These are phyloP conservation scores for Diadophis punctatus DNA, from an alignment of 2,113 vertebrate species.

Conservation along the genomic window DNA sequence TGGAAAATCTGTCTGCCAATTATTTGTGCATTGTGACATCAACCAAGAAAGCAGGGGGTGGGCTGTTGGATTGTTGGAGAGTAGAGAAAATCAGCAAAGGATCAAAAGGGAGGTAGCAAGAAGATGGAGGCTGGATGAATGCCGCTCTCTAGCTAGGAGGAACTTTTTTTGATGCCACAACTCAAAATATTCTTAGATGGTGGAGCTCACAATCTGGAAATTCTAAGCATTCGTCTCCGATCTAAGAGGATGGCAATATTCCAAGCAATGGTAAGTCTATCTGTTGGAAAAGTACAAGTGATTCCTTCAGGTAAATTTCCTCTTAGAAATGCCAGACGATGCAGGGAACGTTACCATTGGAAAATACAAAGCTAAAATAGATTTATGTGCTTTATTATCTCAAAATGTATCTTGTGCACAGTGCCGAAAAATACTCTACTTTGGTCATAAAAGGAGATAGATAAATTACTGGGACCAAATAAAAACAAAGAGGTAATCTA, in stretches of 20 bases:
- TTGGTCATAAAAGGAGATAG: background rate
- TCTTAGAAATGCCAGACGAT: background rate
- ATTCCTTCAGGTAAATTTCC: background rate
- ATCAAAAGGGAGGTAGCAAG: background rate
- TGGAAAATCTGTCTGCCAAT: background rate
- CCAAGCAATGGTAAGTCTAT: background rate
- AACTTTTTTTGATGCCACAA: background rate
- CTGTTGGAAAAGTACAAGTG: background rate
- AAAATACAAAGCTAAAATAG: background rate
- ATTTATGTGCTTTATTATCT: background rate
- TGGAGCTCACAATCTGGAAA: background rate
- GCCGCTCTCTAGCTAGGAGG: background rate
- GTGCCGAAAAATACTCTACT: background rate
- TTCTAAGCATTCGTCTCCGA: background rate
- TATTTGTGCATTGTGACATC: constrained; percentile 6
- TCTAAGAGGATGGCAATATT: background rate
- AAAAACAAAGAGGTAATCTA: background rate
- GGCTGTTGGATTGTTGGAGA: background rate
- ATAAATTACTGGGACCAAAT: background rate
- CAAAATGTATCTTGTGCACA: background rate
- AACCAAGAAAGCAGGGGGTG: background rate
- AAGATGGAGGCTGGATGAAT: background rate
- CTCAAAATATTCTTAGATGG: background rate
- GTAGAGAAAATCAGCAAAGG: background rate
- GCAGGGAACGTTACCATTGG: background rate